Base-by-base conservation (phyloP, 2,888 invertebrate genomes). In the Elegia similella region DNA sequence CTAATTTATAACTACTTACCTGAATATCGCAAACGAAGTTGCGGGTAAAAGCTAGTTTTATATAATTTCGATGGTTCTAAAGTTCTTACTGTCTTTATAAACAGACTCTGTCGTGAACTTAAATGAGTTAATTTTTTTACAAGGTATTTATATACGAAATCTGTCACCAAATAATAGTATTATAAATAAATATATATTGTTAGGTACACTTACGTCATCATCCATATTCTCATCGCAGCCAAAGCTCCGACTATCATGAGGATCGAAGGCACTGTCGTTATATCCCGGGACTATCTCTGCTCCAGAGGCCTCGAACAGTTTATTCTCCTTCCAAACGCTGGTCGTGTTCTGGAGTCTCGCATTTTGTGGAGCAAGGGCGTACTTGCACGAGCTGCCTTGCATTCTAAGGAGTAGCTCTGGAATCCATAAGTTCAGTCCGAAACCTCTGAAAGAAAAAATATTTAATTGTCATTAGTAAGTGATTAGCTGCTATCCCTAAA, bases 371-470 rank as follows among this genome's bases (percentile, higher is more conserved):
- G 59, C 57, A 3, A 64, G 65, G 69, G 69, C 91, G 75, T 72
- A 92, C 86, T 58, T 72, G 67, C 90, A 90, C 23, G 76, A 81
- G 5, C 78, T 75, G 3, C 77, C 75, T 62, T 89, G 86, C 76
- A 86, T 86, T 1, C 95, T 92, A 46, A 93, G 93, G 59, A 96
- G 94, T 7, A 96, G 84, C 73, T 96, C 95, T 2, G 96, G 96
- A 50, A 96, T 92, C 96, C 96, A 96, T 66, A 96, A 84, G 59
- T 94, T 95, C 0, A 95, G 80, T 1, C 95, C 95, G 59, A 94
- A 95, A 30, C 94, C 94, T 12, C 95, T 95, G 80, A 10, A 83
- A 85, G 59, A 54, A 47, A 43, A 10, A 1, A 23, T n/a, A n/a
- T n/a, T n/a, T n/a, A n/a, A n/a, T n/a, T n/a, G n/a, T n/a, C n/a